phyloP scores from a whole-genome alignment of 1,140 invertebrate species.

The Dendroctonus valens region DNA sequence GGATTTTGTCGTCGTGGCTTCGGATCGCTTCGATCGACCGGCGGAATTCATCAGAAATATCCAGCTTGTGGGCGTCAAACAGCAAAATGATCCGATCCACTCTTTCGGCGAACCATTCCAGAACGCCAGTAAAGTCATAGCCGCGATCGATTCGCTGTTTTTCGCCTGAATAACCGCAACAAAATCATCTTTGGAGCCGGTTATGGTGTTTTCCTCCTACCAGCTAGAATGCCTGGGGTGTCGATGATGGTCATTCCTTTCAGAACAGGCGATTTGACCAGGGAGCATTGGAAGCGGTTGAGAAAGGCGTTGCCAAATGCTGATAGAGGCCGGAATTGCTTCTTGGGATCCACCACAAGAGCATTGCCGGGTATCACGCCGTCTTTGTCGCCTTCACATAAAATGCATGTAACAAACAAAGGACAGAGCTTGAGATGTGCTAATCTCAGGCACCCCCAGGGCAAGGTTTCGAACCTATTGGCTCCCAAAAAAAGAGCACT shows the following conservation, averaged over 20 bases:
- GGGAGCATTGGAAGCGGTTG: slow-evolving; percentile 73
- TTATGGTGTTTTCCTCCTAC: slow-evolving; percentile 44
- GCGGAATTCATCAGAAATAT: slow-evolving; percentile 73
- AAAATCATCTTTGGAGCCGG: neutral
- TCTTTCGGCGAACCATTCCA: slow-evolving; percentile 75
- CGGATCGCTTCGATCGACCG: slow-evolving; percentile 63
- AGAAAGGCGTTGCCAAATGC: slow-evolving; percentile 74
- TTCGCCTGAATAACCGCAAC: slow-evolving; percentile 55
- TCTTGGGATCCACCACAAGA: slow-evolving; percentile 70
- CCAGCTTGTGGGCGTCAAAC: slow-evolving; percentile 62
- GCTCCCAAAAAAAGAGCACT: too few relatives aligned
- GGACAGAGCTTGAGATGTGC: too few relatives aligned
- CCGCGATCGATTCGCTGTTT: slow-evolving; percentile 74
- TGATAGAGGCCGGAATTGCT: slow-evolving; percentile 64
- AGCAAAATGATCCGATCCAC: slow-evolving; percentile 62
- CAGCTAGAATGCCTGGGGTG: slow-evolving; percentile 69
- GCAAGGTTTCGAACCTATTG: too few relatives aligned
- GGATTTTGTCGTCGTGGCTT: slow-evolving; percentile 69
- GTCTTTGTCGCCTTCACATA: slow-evolving; percentile 40
- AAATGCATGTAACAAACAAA: too few relatives aligned
- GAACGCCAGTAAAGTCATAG: slow-evolving; percentile 72
- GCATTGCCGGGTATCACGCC: slow-evolving; percentile 72
- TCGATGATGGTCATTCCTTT: slow-evolving; percentile 75
- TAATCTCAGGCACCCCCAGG: too few relatives aligned
- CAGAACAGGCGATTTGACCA: slow-evolving; percentile 62